Base-by-base conservation (phyloP, 30 jellyfish, hydroid and myxozoan genomes). In the Aurelia sp. region DNA sequence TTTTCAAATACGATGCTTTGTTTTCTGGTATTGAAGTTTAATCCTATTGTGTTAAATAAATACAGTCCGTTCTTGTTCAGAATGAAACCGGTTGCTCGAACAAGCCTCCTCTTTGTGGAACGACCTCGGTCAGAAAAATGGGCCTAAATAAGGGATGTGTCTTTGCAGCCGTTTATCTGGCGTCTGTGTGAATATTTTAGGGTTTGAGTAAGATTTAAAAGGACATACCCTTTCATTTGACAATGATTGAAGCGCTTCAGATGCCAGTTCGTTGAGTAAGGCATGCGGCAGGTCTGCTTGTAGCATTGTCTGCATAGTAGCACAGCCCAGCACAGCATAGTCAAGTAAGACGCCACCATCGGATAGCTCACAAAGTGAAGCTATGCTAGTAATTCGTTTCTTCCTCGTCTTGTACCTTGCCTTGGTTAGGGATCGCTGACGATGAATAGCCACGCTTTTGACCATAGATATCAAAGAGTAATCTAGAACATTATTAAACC, bases 81-180 rank as follows among this genome's bases (percentile, higher is more conserved):
- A 0, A 17, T n/a, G 41, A 21, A 64, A 64, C 17, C 17, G 35
- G 51, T 21, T 13, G 18, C 41, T 17, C 16, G 41, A 21, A 76
- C 74, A 59, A 76, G 55, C 87, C 78, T 76, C 87, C 63, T 59
- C 87, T 58, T 76, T 76, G 62, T 76, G 63, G 63, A 58, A 78
- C 60, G 78, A 76, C 87, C 63, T 76, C 40, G 48, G 19, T 24
- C 17, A 19, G 53, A 22, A 35, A 17, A 58, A 76, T 76, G 87
- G 87, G 87, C 87, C 87, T 76, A 76, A 61, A 19, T 75, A 64
- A 17, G 18, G 75, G 8, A 64, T 21, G 21, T 21, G 15, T 21
- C 0, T 21, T 21, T 5, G 69, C 20, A 72, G 84, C 58, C 77
- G 58, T 22, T 58, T 74, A 76, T 76, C 76, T 71, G 47, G 30